phyloP scores from a whole-genome alignment of 2,113 vertebrate genomes.

The Cygnus buccinator region DNA sequence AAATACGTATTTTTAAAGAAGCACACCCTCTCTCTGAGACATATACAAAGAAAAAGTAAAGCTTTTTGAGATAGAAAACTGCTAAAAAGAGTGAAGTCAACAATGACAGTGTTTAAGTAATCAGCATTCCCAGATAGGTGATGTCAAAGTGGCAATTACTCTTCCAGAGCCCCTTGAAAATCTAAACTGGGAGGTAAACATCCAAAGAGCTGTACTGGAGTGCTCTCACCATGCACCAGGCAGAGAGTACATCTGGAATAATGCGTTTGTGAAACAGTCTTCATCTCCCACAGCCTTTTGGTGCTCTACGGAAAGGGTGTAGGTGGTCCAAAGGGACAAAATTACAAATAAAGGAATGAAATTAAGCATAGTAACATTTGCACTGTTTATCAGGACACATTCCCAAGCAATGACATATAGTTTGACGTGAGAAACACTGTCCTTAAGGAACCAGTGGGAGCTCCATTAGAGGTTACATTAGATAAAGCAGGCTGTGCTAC shows the following conservation, averaged over 20 bases:
- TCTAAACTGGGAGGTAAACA: not conserved
- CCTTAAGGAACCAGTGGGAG: not conserved
- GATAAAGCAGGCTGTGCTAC: constrained; percentile 25
- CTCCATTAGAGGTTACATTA: not conserved
- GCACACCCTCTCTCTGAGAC: not conserved
- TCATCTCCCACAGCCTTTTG: not conserved
- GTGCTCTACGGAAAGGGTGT: not conserved
- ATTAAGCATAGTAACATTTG: constrained; percentile 5
- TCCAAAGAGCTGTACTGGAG: not conserved
- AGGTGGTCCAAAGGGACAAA: constrained; percentile 33
- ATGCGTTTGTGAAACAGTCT: not conserved
- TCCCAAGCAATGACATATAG: constrained; percentile 42
- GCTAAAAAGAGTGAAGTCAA: constrained; percentile 12
- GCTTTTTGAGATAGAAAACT: not conserved
- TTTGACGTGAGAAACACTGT: constrained; percentile 14
- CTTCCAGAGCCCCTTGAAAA: constrained; percentile 28
- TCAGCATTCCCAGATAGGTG: not conserved
- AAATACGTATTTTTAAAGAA: not conserved
- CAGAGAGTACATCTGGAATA: constrained; percentile 2
- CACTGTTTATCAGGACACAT: constrained; percentile 47
- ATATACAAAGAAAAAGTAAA: not conserved
- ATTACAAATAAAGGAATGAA: constrained; percentile 3
- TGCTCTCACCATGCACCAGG: not conserved
- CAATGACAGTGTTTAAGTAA: not conserved
- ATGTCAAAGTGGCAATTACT: constrained; percentile 37